Evolutionary conservation across 1,140 invertebrate genomes (phyloP), one percentile per base, ranked within the genome.

Genomic region (Lepidurus couesii): DNA sequence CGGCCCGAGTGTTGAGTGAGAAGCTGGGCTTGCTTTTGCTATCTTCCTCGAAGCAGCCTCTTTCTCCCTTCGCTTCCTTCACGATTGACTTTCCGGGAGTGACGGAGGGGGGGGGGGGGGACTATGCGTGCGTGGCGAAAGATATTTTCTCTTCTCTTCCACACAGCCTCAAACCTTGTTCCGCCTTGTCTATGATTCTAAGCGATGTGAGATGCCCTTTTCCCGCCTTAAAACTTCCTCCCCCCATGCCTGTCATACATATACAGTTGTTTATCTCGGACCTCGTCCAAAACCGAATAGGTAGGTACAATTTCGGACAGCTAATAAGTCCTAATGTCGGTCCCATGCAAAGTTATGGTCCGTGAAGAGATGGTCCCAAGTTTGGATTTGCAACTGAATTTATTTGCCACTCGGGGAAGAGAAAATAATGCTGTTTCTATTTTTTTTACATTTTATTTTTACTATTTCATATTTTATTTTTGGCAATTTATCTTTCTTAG

Each of bases 1-100:
- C 6, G 53, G 53, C 53, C 34, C 53, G 53, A 65, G 53, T 65
- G 53, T 65, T 65, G 53, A 65, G 53, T 65, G 53, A 65, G 53
- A 65, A 65, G 13, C 6, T 21, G 16, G 53, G 34, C 34, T 34
- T 34, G 34, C 34, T 34, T 16, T 47, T 47, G 45, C 53, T 65
- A 65, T 65, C 53, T 65, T 16, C 16, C 53, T 21, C 53, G 9
- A 21, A 16, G 16, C 53, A 65, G 53, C 16, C 53, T 65, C 53
- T 65, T 21, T 65, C 13, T 7, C 53, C 34, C 34, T 34, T 65
- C 53, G 6, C 53, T 65, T 21, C 16, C 53, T 47, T 16, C 45
- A 16, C 45, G 45, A 10, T 11, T 65, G 6, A 21, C 9, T 21
- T 21, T 13, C 16, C 8, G 53, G 21, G 7, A 65, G 53, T 21